Percentiles rank a stretch among this genome's conserved stretches.
Evolutionary conservation across 2,113 vertebrate genomes (phyloP).

Genomic region (Mirza zaza): DNA sequence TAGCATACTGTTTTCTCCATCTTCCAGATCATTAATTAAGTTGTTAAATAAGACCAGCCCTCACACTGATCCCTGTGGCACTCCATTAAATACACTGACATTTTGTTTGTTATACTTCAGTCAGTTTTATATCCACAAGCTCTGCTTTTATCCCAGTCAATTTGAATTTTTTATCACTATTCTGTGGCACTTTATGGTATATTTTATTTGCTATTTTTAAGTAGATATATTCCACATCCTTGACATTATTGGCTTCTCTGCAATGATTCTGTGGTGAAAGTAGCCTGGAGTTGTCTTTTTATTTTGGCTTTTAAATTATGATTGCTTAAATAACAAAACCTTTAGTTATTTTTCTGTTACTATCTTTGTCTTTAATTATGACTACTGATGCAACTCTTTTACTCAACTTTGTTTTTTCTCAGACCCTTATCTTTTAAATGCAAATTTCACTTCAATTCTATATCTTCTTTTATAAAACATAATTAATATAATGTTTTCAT

Average conservation of each 20-base stretch:
- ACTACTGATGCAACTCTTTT: background rate
- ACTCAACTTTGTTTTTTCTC: background rate
- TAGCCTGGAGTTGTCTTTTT: background rate
- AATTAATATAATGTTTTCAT: background rate
- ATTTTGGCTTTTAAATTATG: background rate
- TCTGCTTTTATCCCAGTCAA: conserved; percentile 46
- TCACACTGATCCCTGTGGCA: conserved; percentile 62
- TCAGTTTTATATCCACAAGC: conserved; percentile 57
- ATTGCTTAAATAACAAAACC: background rate
- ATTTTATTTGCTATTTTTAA: conserved; percentile 46
- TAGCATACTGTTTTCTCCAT: conserved; percentile 66
- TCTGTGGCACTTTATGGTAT: background rate
- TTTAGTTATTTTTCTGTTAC: background rate
- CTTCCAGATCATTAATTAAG: conserved; percentile 76
- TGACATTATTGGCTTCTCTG: background rate
- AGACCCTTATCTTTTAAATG: background rate
- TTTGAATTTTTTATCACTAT: conserved; percentile 53
- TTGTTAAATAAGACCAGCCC: conserved; percentile 70
- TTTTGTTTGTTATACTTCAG: conserved; percentile 70
- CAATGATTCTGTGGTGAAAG: background rate
- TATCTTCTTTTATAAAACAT: background rate
- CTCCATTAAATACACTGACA: conserved; percentile 60
- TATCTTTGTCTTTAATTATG: background rate
- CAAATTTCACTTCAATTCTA: background rate
- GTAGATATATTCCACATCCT: background rate